Base-by-base conservation (phyloP, 2,888 invertebrate species). In the Leptopterna dolabrata region DNA sequence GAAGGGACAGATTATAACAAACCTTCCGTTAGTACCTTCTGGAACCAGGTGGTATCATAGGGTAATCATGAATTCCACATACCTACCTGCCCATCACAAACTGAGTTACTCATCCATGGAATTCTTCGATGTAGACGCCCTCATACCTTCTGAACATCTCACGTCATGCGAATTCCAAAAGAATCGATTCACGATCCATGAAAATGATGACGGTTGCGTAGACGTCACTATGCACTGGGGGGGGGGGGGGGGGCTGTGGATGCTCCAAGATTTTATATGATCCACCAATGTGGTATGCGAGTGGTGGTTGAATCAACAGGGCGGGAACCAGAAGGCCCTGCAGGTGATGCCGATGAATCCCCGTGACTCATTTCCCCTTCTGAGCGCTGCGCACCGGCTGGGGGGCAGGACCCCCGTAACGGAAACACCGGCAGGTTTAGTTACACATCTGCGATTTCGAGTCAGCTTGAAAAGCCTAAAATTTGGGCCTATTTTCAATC, bases 311-410 rank as follows among this genome's bases (percentile, higher is more conserved):
- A 73, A 73, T 73, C 73, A 73, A 73, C 73, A 73, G 73, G 73
- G 73, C 16, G 36, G 16, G 73, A 7, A 16, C 63, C 36, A 73
- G 73, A 30, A 30, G 73, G 36, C 36, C 36, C 36, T 36, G 73
- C 73, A 73, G 73, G 73, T 73, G 73, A 73, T 19, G 73, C n/a
- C 30, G 73, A 19, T 19, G 71, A 73, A 73, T 73, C 73, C 7
- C 19, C 24, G 63, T 73, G 73, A 73, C 73, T 73, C 73, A 73
- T 36, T 73, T 73, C 73, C 73, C 24, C 63, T 19, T 51, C 51
- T n/a, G 51, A 16, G n/a, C 51, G 6, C 51, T 51, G 16, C 13
- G n/a, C 36, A 36, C 36, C 36, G 36, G 36, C 16, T 9, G 47
- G n/a, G 47, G 47, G 13, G 47, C 47, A 13, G 47, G 47, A 47